Evolutionary conservation across 2,888 invertebrate genomes (phyloP).

Genomic region (Acleris sparsana): DNA sequence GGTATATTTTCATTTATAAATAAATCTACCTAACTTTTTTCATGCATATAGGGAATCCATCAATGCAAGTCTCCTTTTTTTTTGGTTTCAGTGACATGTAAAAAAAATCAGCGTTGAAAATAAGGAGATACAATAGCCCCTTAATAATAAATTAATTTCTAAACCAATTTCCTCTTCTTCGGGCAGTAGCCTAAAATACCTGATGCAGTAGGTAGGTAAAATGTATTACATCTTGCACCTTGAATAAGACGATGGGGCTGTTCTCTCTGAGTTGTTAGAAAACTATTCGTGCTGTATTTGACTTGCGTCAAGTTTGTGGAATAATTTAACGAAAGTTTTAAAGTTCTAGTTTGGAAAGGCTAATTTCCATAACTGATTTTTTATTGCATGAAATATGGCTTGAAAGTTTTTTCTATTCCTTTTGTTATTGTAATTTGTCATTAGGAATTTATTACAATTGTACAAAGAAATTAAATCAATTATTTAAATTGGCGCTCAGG

Average conservation of each 20-base stretch:
- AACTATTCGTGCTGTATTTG: slow-evolving; percentile 30
- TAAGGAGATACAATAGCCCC: too few species aligned
- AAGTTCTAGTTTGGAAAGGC: slow-evolving; percentile 17
- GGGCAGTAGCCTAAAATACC: too few species aligned
- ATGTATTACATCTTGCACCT: not conserved
- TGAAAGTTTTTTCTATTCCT: slow-evolving; percentile 11
- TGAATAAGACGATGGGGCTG: not conserved
- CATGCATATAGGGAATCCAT: too few species aligned
- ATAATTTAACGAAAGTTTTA: slow-evolving; percentile 29
- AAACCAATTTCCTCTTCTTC: not conserved
- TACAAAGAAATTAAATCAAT: not conserved
- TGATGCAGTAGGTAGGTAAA: too few species aligned
- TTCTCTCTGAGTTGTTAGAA: slow-evolving; percentile 1
- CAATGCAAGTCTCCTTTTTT: too few species aligned
- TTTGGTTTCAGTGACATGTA: too few species aligned
- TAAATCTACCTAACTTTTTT: too few species aligned
- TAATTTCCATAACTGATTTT: slow-evolving; percentile 26
- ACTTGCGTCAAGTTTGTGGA: slow-evolving; percentile 25
- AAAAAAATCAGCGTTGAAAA: too few species aligned
- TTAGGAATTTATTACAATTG: slow-evolving; percentile 4
- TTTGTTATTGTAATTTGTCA: slow-evolving; percentile 27
- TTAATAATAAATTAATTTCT: too few species aligned
- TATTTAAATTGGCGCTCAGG: not conserved
- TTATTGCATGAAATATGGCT: slow-evolving; percentile 25
- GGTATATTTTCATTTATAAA: too few species aligned